A percentile compares a stretch with the other conserved stretches of the same genome.
These are phyloP conservation scores for Hemiprocne comata DNA, from an alignment of 2,113 vertebrate species.

Conservation along the genomic window DNA sequence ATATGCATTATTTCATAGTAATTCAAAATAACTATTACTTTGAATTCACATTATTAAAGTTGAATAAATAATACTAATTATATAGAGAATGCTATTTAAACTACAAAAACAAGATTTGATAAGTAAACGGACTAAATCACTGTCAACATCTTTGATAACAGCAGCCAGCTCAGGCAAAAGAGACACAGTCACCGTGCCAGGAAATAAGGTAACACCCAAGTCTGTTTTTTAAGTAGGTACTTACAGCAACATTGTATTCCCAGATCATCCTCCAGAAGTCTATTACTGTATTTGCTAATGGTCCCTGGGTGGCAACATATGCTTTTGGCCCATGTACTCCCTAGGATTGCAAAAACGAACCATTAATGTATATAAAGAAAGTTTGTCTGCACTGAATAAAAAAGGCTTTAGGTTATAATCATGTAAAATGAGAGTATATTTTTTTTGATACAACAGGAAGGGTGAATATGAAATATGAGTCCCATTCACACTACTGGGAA, in stretches of 20 bases:
- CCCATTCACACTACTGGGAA: not conserved
- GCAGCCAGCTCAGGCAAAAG: not conserved
- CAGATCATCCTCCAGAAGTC: conserved; percentile 99
- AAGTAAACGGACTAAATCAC: not conserved
- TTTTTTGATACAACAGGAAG: not conserved
- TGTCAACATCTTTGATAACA: not conserved
- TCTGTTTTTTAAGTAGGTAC: conserved; percentile 51
- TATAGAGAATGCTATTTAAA: not conserved
- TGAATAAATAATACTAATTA: not conserved
- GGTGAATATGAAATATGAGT: not conserved
- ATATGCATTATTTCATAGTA: accelerated
- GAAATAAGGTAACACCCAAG: not conserved
- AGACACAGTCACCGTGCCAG: not conserved
- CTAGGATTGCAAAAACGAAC: conserved; percentile 74
- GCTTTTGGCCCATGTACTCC: conserved; percentile 92
- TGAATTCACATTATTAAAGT: not conserved
- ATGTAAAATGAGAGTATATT: not conserved
- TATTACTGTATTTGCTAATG: conserved; percentile 92
- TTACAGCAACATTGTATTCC: conserved; percentile 94
- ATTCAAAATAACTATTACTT: not conserved
- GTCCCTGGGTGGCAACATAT: conserved; percentile 97
- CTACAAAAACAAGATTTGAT: not conserved
- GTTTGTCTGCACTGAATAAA: not conserved
- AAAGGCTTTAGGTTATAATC: not conserved
- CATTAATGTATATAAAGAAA: not conserved